A percentile compares a stretch with the other conserved stretches of the same genome.
phyloP scores from a whole-genome alignment of 2,113 vertebrate genomes.

The Cheirogaleus medius region DNA sequence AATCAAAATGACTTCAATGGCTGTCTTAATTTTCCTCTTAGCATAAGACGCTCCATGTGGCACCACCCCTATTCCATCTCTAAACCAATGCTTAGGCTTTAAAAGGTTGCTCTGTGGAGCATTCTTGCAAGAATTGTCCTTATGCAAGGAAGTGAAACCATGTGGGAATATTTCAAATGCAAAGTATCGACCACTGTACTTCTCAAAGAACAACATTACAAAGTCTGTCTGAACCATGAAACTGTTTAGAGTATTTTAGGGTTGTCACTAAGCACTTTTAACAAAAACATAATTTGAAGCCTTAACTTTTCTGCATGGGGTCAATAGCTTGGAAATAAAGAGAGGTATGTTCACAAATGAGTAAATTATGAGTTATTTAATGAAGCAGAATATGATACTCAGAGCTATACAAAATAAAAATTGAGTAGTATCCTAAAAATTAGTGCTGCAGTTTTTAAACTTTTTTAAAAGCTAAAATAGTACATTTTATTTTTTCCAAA shows the following conservation, averaged over 20 bases:
- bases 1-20: not conserved
- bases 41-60: not conserved
- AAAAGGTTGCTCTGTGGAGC: not conserved
- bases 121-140: not conserved
- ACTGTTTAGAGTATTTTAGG: not conserved
- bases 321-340: not conserved
- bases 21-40: not conserved
- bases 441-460: not conserved
- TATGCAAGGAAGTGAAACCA: not conserved
- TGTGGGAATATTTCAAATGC: not conserved
- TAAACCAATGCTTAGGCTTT: not conserved
- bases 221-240: not conserved
- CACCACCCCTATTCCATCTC: too few species aligned
- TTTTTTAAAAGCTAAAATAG: not conserved
- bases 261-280: not conserved
- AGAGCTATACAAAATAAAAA: not conserved
- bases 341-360: not conserved
- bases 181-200: not conserved
- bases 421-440: not conserved
- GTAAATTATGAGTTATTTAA: not conserved
- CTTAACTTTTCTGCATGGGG: not conserved
- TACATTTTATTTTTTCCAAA: not conserved
- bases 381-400: not conserved
- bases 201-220: not conserved
- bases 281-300: not conserved